Evolutionary conservation across 2,888 invertebrate genomes (phyloP), one percentile per base, ranked within the genome.

Genomic region (Scelioninae gen. 2): DNA sequence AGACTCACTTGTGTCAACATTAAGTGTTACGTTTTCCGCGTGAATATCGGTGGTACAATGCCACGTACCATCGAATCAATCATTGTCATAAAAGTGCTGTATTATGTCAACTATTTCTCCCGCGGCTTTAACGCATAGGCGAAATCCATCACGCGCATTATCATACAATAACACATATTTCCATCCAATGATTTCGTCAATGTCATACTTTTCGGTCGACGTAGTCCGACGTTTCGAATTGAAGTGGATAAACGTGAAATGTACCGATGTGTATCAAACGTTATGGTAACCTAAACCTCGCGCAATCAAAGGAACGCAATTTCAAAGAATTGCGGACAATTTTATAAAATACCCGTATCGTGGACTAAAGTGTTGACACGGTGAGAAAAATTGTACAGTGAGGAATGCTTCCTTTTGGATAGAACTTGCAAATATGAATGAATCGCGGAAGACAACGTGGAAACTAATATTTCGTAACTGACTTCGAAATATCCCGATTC

Each of bases 171-270:
- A 46, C 16, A 31, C 15, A 7, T 15, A 53, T 15, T 22, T 25
- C 53, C 4, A 37, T 4, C 15, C 39, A 39, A 52, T 37, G 16
- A 37, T 52, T 53, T 25, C 18, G 11, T 39, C 37, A 53, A 39
- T 25, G 53, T 53, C 53, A 53, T 11, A 33, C 6, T 35, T 52
- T 35, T 35, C 19, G 18, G n/a, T 18, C n/a, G 18, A 18, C 1
- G 5, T 35, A 31, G 19, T 52, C 35, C 6, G 39, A 53, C 15
- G n/a, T 22, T 15, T 39, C 31, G n/a, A 53, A 53, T 53, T 37
- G 11, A 25, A 25, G 15, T 13, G 35, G 35, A 46, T 15, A 46
- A 28, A 5, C 9, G 28, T 48, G 28, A 31, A 48, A 28, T 46
- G 15, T 31, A 31, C 28, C 15, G 28, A 46, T 28, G 9, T 16